A percentile compares a stretch with the other conserved stretches of the same genome.
Evolutionary conservation across 92 coral and sea anemone genomes (phyloP).

Genomic region (Porites cylindrica): DNA sequence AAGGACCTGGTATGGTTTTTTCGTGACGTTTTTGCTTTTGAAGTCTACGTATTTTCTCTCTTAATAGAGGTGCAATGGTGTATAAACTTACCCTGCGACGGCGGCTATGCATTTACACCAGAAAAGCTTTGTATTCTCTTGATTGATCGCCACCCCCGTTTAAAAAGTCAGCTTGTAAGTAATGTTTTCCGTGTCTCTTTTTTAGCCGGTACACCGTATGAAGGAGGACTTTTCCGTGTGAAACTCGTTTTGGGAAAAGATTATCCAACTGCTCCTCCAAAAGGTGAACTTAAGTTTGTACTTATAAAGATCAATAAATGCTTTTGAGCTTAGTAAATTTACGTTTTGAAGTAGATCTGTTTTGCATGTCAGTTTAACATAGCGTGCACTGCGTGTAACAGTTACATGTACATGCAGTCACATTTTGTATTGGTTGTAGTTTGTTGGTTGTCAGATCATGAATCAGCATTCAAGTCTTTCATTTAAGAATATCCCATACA

Average conservation of each 20-base stretch:
- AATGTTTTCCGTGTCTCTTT: slow-evolving; percentile 10
- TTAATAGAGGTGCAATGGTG: not conserved
- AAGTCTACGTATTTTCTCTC: not conserved
- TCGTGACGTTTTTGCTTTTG: not conserved
- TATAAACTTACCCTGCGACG: not conserved
- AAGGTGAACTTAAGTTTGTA: slow-evolving; percentile 68
- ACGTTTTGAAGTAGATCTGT: no score
- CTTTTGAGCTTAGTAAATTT: no score
- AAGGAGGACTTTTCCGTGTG: slow-evolving; percentile 94
- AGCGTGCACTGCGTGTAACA: no score
- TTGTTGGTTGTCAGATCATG: no score
- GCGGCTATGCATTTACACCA: not conserved
- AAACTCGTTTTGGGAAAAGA: slow-evolving; percentile 96
- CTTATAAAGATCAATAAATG: not conserved
- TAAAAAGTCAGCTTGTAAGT: not conserved
- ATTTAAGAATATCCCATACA: no score
- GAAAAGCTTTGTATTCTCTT: not conserved
- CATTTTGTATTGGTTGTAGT: no score
- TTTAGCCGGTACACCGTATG: slow-evolving; percentile 99
- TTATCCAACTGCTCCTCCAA: slow-evolving; percentile 97
- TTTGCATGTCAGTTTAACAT: no score
- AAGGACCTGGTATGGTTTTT: slow-evolving; percentile 90
- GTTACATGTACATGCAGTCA: no score
- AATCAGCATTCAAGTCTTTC: no score
- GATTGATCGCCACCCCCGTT: not conserved